Conservation (phyloP, 1,140 invertebrate genomes). For the Akabosia matsudoensis region DNA sequence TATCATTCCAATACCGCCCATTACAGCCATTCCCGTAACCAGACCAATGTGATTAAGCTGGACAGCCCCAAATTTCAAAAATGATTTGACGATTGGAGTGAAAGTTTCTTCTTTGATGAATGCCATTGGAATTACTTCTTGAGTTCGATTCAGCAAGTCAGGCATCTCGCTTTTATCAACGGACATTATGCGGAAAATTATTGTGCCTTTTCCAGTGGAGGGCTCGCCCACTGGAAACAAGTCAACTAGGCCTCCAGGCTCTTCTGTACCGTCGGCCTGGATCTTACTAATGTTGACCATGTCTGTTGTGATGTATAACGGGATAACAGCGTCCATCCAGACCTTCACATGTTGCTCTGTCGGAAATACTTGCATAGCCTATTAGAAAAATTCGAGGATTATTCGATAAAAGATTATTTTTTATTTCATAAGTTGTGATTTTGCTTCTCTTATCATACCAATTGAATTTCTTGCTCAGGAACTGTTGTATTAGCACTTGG, state of each 20-base stretch:
- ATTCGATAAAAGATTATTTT: not conserved
- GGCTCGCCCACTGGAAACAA: conserved; percentile 31
- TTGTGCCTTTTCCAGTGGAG: conserved; percentile 9
- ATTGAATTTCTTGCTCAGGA: conserved; percentile 15
- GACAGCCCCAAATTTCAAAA: conserved; percentile 1
- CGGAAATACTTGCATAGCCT: conserved; percentile 19
- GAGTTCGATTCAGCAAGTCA: conserved; percentile 5
- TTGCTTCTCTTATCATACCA: not conserved
- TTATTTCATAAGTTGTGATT: not conserved
- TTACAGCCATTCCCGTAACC: not conserved
- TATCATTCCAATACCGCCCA: not conserved
- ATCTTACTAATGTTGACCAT: conserved; percentile 26
- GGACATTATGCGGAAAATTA: conserved; percentile 11
- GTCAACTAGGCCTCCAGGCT: conserved; percentile 20
- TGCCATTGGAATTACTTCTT: conserved; percentile 15
- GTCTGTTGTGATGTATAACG: conserved; percentile 1
- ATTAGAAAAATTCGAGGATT: not conserved
- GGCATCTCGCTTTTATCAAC: not conserved
- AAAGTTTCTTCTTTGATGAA: conserved; percentile 20
- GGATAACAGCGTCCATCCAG: conserved; percentile 30
- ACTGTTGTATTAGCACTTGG: not conserved
- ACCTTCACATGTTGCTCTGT: conserved; percentile 27
- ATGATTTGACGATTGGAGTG: not conserved
- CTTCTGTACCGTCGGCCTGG: conserved; percentile 8
- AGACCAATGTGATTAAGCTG: not conserved